phyloP scores from a whole-genome alignment of 2,888 invertebrate species.

The Cephonodes hylas region DNA sequence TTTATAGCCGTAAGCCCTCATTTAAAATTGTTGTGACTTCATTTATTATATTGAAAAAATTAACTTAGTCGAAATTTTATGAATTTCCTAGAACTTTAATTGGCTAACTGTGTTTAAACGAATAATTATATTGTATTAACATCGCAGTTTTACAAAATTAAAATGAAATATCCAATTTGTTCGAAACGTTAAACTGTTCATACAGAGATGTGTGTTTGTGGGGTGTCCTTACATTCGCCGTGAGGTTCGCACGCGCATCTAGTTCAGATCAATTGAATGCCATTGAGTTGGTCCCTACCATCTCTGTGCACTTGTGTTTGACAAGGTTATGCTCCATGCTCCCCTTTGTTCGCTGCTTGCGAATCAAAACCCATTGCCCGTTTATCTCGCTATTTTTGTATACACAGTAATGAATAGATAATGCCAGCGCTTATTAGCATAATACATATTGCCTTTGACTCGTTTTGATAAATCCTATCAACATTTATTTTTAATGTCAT shows the following conservation, averaged over 20 bases:
- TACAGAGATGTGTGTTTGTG: conserved; percentile 25
- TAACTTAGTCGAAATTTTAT: too few relatives aligned
- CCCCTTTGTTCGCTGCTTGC: conserved; percentile 43
- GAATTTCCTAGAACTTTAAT: too few relatives aligned
- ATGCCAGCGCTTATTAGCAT: background rate
- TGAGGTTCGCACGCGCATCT: conserved; percentile 72
- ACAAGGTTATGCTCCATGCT: conserved; percentile 66
- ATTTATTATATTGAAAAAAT: too few relatives aligned
- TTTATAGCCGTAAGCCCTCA: too few relatives aligned
- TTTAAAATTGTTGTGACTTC: background rate
- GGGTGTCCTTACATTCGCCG: conserved; percentile 53
- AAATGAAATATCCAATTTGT: background rate
- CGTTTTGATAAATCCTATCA: background rate
- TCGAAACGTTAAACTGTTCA: background rate
- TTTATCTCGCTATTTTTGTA: conserved; percentile 12
- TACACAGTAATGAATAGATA: background rate
- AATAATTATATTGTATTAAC: too few relatives aligned
- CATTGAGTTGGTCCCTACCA: conserved; percentile 72
- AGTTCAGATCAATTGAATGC: conserved; percentile 75
- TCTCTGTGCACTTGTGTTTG: conserved; percentile 46
- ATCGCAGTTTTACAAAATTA: too few relatives aligned
- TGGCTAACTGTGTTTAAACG: too few relatives aligned
- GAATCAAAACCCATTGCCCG: conserved; percentile 29
- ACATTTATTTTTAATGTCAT: background rate
- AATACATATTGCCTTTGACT: background rate